A percentile compares a stretch with the other conserved stretches of the same genome.
Conservation (phyloP, 2,888 invertebrate species). For the Hetaerina titia region DNA sequence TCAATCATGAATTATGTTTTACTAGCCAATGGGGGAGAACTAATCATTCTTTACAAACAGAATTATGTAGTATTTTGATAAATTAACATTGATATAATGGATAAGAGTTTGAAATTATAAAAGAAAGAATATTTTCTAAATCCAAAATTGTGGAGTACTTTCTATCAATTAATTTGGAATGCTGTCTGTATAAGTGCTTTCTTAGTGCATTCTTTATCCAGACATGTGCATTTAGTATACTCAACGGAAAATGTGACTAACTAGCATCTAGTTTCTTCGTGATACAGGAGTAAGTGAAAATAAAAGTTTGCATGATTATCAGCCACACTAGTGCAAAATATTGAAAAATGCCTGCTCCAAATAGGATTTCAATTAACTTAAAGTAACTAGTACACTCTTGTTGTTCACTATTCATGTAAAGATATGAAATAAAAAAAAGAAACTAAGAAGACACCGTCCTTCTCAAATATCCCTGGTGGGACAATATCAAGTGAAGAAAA, state of each 20-base stretch:
- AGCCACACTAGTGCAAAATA: neutral
- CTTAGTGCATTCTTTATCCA: neutral
- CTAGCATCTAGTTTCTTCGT: neutral
- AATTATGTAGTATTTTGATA: neutral
- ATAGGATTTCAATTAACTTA: neutral
- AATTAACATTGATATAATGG: neutral
- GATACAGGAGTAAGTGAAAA: neutral
- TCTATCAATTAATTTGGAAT: neutral
- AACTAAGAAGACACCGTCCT: too few relatives aligned
- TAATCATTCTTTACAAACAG: neutral
- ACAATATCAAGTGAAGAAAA: too few relatives aligned
- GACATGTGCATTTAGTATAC: neutral
- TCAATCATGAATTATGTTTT: too few relatives aligned
- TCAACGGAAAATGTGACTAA: neutral
- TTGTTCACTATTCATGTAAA: neutral
- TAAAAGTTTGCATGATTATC: neutral
- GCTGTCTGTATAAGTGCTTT: neutral
- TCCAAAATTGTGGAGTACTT: neutral
- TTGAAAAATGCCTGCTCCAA: neutral
- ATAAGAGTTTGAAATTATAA: too few relatives aligned
- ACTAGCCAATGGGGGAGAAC: neutral
- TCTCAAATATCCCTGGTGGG: too few relatives aligned
- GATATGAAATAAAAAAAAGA: neutral
- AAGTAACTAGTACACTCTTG: neutral
- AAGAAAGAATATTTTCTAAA: too few relatives aligned